These are phyloP conservation scores for Tetragonula carbonaria DNA, from an alignment of 2,888 invertebrate genomes.

Conservation along the genomic window DNA sequence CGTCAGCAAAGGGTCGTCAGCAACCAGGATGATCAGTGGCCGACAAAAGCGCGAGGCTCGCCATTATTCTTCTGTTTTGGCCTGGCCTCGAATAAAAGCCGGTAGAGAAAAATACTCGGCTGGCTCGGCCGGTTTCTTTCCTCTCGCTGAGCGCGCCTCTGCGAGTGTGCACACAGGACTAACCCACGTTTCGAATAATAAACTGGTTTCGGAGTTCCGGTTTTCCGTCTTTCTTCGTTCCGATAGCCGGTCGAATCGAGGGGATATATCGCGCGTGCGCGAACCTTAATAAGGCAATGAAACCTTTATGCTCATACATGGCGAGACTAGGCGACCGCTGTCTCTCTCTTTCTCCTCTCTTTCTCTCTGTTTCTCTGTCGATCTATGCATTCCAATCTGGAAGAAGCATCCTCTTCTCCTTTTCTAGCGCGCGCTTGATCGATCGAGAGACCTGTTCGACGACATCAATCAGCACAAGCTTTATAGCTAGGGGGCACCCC, in stretches of 20 bases:
- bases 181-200: constrained; percentile 70
- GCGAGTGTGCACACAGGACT: constrained; percentile 35
- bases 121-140: constrained; percentile 36
- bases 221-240: constrained; percentile 74
- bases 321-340: constrained; percentile 68
- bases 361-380: constrained; percentile 12
- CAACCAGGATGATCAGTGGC: neutral
- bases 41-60: constrained; percentile 50
- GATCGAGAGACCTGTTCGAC: constrained; percentile 44
- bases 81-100: constrained; percentile 65
- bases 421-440: constrained; percentile 19
- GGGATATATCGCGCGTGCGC: constrained; percentile 29
- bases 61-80: constrained; percentile 43
- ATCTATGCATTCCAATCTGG: constrained; percentile 14
- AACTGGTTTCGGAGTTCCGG: constrained; percentile 77
- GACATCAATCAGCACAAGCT: constrained; percentile 29
- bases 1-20: neutral
- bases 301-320: constrained; percentile 73
- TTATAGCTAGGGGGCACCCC: neutral
- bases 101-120: constrained; percentile 62
- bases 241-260: constrained; percentile 33
- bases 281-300: constrained; percentile 75
- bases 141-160: constrained; percentile 19
- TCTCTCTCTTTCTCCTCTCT: constrained; percentile 44
- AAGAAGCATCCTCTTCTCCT: constrained; percentile 27